A percentile compares a stretch with the other conserved stretches of the same genome.
Evolutionary conservation across 2,797 vertebrate genomes (phyloP).

Genomic region (Muscicapa comitata): DNA sequence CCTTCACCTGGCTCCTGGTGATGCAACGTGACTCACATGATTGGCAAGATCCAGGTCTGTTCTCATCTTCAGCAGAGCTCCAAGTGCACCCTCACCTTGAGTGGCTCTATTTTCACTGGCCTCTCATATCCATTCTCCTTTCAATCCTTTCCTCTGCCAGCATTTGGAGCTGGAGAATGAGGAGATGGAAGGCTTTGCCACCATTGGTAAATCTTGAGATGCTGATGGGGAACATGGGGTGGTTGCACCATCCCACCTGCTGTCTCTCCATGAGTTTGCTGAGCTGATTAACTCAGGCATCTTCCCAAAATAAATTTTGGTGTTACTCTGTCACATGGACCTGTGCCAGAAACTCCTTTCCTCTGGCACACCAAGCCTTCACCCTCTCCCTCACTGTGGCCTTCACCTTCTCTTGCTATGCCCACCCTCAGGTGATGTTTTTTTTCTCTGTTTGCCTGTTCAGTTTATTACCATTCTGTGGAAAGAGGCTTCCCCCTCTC

Average conservation of each 20-base stretch:
- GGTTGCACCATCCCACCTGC: background rate
- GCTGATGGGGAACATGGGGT: background rate
- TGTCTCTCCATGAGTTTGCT: background rate
- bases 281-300: background rate
- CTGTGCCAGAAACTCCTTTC: background rate
- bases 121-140: background rate
- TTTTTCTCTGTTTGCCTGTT: background rate
- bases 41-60: background rate
- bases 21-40: fast-evolving
- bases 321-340: background rate
- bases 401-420: background rate
- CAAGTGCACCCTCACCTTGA: background rate
- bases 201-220: background rate
- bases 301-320: background rate
- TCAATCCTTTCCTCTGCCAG: background rate
- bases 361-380: background rate
- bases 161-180: background rate
- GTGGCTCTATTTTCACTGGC: background rate
- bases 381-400: background rate
- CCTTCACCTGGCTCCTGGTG: background rate
- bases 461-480: background rate
- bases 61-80: background rate
- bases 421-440: background rate
- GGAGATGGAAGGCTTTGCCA: background rate
- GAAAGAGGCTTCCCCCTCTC: background rate